phyloP scores from a whole-genome alignment of 2,797 vertebrate genomes.

The Rousettus madagascariensis region DNA sequence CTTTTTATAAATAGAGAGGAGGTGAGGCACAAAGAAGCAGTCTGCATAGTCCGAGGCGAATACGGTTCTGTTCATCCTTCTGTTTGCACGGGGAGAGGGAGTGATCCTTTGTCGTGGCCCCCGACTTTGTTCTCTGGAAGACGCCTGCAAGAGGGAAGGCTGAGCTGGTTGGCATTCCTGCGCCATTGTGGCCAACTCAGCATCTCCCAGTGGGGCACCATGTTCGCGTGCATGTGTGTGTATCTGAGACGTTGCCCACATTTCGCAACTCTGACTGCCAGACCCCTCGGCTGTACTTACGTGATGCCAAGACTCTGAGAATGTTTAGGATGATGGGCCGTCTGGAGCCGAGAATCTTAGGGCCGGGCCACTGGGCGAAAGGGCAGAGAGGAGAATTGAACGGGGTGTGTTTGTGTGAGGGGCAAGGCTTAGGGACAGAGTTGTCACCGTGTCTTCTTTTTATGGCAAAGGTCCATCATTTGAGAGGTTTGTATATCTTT shows the following conservation, averaged over 20 bases:
- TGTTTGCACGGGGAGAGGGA: slow-evolving; percentile 65
- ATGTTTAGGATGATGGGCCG: not conserved
- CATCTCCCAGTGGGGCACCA: not conserved
- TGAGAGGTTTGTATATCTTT: not conserved
- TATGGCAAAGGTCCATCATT: not conserved
- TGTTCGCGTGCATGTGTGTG: no score
- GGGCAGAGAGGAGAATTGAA: not conserved
- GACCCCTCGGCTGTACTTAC: not conserved
- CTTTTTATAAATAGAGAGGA: slow-evolving; percentile 67
- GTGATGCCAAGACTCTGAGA: not conserved
- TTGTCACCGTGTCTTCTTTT: not conserved
- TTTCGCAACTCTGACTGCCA: not conserved
- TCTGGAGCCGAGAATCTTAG: not conserved
- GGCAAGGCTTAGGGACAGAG: accelerated
- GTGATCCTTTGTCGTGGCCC: not conserved
- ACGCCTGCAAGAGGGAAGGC: not conserved
- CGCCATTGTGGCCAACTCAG: not conserved
- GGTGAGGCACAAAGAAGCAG: slow-evolving; percentile 58
- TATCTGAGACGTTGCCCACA: not conserved
- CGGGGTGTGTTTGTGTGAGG: not conserved
- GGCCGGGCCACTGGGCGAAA: no score
- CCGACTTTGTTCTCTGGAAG: slow-evolving; percentile 3
- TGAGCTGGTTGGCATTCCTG: not conserved
- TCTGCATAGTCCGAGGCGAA: slow-evolving; percentile 45
- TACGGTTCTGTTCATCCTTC: slow-evolving; percentile 64